Conservation (phyloP, 2,113 vertebrate species). For the Engraulis encrasicolus region DNA sequence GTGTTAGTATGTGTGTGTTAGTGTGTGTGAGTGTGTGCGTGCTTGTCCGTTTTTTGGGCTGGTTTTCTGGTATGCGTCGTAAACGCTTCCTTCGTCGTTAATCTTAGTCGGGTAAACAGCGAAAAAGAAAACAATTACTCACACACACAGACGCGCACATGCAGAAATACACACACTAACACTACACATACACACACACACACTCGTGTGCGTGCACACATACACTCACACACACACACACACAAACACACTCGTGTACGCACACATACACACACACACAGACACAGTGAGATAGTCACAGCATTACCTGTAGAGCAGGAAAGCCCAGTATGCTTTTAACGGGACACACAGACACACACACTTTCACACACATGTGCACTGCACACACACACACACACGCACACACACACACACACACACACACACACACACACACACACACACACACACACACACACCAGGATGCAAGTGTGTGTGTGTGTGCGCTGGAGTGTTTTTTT, state of each 20-base stretch:
- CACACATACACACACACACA: slow-evolving; percentile 12
- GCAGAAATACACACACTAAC: slow-evolving; percentile 30
- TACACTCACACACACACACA: slow-evolving; percentile 29
- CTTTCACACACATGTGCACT: background rate
- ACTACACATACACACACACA: background rate
- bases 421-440: too few species aligned
- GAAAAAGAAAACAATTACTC: slow-evolving; percentile 38
- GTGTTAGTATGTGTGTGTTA: background rate
- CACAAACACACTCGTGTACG: too few species aligned
- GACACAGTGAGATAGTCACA: slow-evolving; percentile 54
- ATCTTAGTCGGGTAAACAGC: slow-evolving; percentile 53
- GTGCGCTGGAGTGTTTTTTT: background rate
- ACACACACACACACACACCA: background rate
- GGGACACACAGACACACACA: slow-evolving; percentile 37
- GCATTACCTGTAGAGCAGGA: slow-evolving; percentile 48
- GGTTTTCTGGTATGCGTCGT: slow-evolving; percentile 67
- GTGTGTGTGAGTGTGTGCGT: background rate
- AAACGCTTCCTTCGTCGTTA: slow-evolving; percentile 54
- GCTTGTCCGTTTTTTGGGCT: slow-evolving; percentile 36
- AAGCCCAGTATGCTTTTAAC: slow-evolving; percentile 18
- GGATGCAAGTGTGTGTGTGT: background rate
- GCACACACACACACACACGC: slow-evolving; percentile 2
- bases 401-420: too few species aligned
- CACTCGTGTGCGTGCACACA: too few species aligned
- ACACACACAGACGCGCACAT: slow-evolving; percentile 30